Evolutionary conservation across 2,888 invertebrate genomes (phyloP).

Genomic region (Caenorhabditis sinica): DNA sequence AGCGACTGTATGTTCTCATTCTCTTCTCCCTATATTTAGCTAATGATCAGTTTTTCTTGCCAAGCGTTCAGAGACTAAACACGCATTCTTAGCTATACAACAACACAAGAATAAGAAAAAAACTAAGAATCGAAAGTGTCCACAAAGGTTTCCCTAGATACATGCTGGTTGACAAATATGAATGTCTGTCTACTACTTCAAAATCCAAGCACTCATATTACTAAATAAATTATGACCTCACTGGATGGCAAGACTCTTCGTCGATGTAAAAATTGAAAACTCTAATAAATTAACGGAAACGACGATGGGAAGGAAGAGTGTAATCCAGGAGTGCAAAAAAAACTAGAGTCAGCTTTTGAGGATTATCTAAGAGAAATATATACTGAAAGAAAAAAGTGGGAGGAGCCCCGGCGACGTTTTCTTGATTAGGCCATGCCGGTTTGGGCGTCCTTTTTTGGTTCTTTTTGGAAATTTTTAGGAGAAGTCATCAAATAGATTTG

Average conservation of each 20-base stretch:
- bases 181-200: background rate
- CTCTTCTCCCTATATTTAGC: background rate
- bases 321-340: background rate
- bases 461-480: conserved; percentile 5
- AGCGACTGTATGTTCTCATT: background rate
- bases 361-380: conserved; percentile 49
- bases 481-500: conserved; percentile 1
- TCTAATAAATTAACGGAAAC: background rate
- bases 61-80: background rate
- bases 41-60: background rate
- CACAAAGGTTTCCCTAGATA: conserved; percentile 24
- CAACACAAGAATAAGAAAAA: background rate
- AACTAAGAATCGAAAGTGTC: background rate
- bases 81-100: background rate
- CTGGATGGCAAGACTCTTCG: background rate
- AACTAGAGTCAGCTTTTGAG: conserved; percentile 16
- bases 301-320: background rate
- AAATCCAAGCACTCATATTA: conserved; percentile 19
- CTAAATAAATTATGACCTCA: conserved; percentile 28
- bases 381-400: conserved; percentile 25
- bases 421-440: conserved; percentile 48
- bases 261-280: background rate
- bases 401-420: conserved; percentile 1
- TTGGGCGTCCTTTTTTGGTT: background rate
- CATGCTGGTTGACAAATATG: background rate